Conservation (phyloP, 2,797 vertebrate species). For the Chelmon rostratus region DNA sequence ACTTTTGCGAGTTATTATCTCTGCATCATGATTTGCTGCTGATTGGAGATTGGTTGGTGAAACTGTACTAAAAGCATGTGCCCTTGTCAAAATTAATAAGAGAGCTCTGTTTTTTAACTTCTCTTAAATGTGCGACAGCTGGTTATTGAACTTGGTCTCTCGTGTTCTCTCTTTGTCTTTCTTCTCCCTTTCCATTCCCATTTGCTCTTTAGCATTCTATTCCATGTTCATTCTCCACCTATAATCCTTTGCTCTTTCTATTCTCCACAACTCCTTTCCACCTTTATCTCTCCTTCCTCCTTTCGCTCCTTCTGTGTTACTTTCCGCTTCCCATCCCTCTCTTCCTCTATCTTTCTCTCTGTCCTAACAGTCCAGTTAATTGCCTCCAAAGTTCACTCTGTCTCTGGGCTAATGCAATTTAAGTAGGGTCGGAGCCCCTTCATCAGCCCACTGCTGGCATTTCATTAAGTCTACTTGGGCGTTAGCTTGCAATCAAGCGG, state of each 20-base stretch:
- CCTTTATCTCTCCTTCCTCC: constrained; percentile 49
- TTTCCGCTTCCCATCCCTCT: constrained; percentile 11
- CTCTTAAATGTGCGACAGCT: constrained; percentile 39
- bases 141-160: constrained; percentile 33
- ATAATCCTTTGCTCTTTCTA: constrained; percentile 64
- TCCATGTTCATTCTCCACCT: constrained; percentile 23
- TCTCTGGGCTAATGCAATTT: constrained; percentile 90
- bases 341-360: constrained; percentile 47
- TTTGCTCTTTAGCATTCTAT: constrained; percentile 52
- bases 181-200: neutral
- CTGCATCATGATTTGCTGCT: constrained; percentile 13
- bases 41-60: neutral
- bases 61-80: neutral
- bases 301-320: too few species aligned
- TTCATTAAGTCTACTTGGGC: constrained; percentile 88
- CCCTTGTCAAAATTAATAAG: neutral
- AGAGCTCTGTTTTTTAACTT: constrained; percentile 17
- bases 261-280: constrained; percentile 41
- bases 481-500: constrained; percentile 75
- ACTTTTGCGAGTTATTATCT: neutral
- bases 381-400: constrained; percentile 93
- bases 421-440: constrained; percentile 89
- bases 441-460: constrained; percentile 92
- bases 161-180: constrained; percentile 14
- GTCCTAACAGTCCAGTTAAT: constrained; percentile 86